Evolutionary conservation across 1,140 invertebrate species (phyloP), one percentile per base, ranked within the genome.

Genomic region (Zaprionus kolodkinae): DNA sequence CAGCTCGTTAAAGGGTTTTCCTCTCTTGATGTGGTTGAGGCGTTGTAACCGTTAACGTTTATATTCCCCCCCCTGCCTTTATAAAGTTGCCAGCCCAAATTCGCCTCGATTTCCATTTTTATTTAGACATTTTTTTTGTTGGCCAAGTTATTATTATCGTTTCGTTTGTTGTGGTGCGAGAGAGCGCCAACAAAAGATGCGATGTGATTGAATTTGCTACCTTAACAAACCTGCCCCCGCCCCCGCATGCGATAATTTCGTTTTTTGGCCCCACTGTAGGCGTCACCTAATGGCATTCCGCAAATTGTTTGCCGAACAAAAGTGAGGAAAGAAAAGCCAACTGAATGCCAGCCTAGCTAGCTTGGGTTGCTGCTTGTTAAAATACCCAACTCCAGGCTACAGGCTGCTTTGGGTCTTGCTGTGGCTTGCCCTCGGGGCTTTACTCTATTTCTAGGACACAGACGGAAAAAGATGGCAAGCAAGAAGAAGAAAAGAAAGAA

Each of bases 281-380:
- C 88, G 79, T 91, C 88, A 79, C 75, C 80, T 84, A 91, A 88
- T 91, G 80, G 87, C 80, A 91, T 91, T 84, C 87, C 84, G 73
- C 74, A 84, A 91, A 81, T 89, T 90, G 87, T 90, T 89, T 82
- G 81, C 61, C 72, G 72, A 72, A 81, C 79, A 71, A 65, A 68
- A 79, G 84, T 73, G 59, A 40, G 61, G 66, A 40, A 33, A 48
- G 11, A 54, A 66, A 60, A 73, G 75, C 55, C 60, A 69, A 56
- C 40, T 66, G 36, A 63, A 67, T 61, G 52, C 62, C 40, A 61
- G 40, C 57, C 60, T 30, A 38, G 64, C 48, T 52, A 65, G n/a
- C n/a, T n/a, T 50, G 63, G 54, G 62, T 74, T 71, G 71, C 64
- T 61, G 83, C 66, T 78, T 85, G 81, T 85, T 79, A 81, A 78